Conservation (phyloP, 2,888 invertebrate genomes). For the Schizaphis graminum region DNA sequence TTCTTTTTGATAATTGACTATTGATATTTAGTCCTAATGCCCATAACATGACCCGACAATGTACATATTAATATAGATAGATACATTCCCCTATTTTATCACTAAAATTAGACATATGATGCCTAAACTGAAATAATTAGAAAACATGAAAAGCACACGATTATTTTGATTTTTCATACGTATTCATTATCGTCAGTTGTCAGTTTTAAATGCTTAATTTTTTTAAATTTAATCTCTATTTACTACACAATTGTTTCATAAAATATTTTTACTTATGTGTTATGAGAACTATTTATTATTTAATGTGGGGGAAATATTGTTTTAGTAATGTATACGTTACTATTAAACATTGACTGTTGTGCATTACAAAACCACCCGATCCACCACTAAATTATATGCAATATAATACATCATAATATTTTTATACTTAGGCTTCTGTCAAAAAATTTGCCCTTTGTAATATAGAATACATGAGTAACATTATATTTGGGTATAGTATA, state of each 20-base stretch:
- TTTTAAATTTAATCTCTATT: not conserved
- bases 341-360: not conserved
- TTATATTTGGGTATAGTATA: not conserved
- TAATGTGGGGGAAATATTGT: not conserved
- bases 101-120: not conserved
- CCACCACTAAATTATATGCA: not conserved
- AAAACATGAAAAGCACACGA: not conserved
- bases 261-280: not conserved
- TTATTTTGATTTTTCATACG: not conserved
- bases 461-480: not conserved
- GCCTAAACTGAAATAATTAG: not conserved
- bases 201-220: not conserved
- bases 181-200: not conserved
- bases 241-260: not conserved
- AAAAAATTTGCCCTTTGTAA: not conserved
- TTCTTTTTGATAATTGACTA: not conserved
- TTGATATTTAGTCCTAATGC: not conserved
- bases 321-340: not conserved
- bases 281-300: not conserved
- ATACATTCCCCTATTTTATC: not conserved
- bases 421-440: not conserved
- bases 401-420: not conserved
- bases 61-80: not conserved
- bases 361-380: not conserved
- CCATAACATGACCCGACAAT: not conserved